Evolutionary conservation across 2,888 invertebrate species (phyloP).

Genomic region (Catocala nupta): DNA sequence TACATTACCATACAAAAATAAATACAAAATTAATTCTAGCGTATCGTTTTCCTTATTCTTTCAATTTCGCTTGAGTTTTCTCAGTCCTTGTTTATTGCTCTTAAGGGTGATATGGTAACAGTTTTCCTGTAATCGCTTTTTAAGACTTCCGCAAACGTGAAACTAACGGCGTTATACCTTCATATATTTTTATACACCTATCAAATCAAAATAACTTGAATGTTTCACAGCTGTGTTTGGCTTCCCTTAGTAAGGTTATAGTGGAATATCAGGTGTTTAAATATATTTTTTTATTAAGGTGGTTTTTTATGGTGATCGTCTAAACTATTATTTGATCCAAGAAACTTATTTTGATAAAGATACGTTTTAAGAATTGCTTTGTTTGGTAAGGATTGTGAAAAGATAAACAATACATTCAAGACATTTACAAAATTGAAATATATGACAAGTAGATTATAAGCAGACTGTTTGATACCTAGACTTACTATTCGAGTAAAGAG

Average conservation of each 20-base stretch:
- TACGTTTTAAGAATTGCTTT: too few relatives aligned
- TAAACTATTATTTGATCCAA: too few relatives aligned
- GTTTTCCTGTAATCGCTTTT: conserved; percentile 10
- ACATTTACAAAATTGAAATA: too few relatives aligned
- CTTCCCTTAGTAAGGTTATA: neutral
- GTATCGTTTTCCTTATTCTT: conserved; percentile 17
- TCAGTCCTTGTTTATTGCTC: conserved; percentile 7
- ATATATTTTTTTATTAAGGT: too few relatives aligned
- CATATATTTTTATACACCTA: conserved; percentile 4
- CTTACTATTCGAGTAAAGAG: too few relatives aligned
- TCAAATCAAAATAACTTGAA: neutral
- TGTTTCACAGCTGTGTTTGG: neutral
- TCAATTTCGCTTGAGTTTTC: conserved; percentile 5
- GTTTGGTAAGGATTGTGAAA: too few relatives aligned
- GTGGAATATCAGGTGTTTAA: neutral
- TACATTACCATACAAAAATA: conserved; percentile 5
- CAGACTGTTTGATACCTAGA: too few relatives aligned
- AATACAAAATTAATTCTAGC: conserved; percentile 10
- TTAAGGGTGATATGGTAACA: neutral
- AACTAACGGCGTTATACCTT: conserved; percentile 2
- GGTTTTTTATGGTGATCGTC: too few relatives aligned
- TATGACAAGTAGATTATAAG: too few relatives aligned
- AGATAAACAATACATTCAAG: too few relatives aligned
- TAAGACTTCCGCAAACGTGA: conserved; percentile 9
- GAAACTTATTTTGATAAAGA: too few relatives aligned